These are phyloP conservation scores for Phanerotoma sp. DNA, from an alignment of 2,888 invertebrate species.

Conservation along the genomic window DNA sequence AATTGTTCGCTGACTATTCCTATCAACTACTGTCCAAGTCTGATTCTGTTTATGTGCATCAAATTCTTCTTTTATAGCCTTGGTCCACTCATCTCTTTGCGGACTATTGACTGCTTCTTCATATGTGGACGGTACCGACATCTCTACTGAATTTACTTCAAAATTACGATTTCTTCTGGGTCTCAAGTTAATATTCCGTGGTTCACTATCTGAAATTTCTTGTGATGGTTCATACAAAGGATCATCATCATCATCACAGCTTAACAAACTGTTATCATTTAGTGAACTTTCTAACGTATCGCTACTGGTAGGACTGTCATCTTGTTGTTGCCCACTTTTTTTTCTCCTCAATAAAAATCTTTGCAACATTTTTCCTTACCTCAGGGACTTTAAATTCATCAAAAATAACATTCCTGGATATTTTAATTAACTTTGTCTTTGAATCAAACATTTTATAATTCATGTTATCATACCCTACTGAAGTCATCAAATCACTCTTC, in stretches of 20 bases:
- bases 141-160: neutral
- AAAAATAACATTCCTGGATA: slow-evolving; percentile 19
- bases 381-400: neutral
- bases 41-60: neutral
- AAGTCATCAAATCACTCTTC: slow-evolving; percentile 18
- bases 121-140: slow-evolving; percentile 11
- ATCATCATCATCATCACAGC: neutral
- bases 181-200: neutral
- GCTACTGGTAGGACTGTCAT: no score
- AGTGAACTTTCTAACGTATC: no score
- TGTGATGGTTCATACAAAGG: neutral
- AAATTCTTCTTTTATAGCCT: neutral
- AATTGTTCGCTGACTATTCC: neutral
- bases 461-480: slow-evolving; percentile 22
- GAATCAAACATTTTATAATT: slow-evolving; percentile 17
- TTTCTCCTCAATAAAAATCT: neutral
- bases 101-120: slow-evolving; percentile 13
- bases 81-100: neutral
- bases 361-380: neutral
- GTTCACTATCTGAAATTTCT: neutral
- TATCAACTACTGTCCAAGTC: neutral
- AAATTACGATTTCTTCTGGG: neutral
- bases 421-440: neutral
- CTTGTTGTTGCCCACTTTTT: neutral
- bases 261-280: neutral